These are phyloP conservation scores for Drosophila maculinotata DNA, from an alignment of 2,888 invertebrate genomes.

Conservation along the genomic window DNA sequence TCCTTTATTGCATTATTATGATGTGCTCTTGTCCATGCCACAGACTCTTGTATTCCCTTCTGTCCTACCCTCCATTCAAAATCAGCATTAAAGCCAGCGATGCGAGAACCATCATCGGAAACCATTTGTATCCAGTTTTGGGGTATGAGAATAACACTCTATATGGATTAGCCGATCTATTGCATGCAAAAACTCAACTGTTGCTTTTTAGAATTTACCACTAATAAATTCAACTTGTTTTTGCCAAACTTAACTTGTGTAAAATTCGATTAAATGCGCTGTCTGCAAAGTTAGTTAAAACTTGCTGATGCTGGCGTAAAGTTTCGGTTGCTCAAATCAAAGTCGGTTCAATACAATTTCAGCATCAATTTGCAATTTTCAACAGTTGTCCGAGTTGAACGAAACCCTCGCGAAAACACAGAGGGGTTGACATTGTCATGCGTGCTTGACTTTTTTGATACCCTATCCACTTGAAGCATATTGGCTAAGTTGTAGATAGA, in stretches of 20 bases:
- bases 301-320: conserved; percentile 15
- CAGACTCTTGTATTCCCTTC: not conserved
- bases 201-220: conserved; percentile 8
- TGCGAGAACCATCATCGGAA: conserved; percentile 40
- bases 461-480: conserved; percentile 10
- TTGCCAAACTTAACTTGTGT: conserved; percentile 11
- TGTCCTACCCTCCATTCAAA: conserved; percentile 16
- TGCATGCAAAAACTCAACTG: conserved; percentile 12
- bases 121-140: not conserved
- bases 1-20: conserved; percentile 55
- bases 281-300: conserved; percentile 40
- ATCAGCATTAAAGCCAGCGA: conserved; percentile 41
- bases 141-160: not conserved
- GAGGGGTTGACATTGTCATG: conserved; percentile 55
- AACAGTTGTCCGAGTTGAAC: conserved; percentile 57
- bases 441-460: conserved; percentile 45
- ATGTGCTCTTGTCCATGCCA: conserved; percentile 30
- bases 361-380: conserved; percentile 62
- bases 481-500: not conserved
- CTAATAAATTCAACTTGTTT: not conserved
- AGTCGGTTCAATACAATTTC: conserved; percentile 44
- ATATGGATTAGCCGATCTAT: conserved; percentile 32
- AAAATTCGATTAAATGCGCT: conserved; percentile 21
- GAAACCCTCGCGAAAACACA: conserved; percentile 22
- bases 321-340: conserved; percentile 38